Percentiles rank a stretch among this genome's conserved stretches.
phyloP scores from a whole-genome alignment of 2,797 vertebrate genomes.

The Dallia pectoralis region DNA sequence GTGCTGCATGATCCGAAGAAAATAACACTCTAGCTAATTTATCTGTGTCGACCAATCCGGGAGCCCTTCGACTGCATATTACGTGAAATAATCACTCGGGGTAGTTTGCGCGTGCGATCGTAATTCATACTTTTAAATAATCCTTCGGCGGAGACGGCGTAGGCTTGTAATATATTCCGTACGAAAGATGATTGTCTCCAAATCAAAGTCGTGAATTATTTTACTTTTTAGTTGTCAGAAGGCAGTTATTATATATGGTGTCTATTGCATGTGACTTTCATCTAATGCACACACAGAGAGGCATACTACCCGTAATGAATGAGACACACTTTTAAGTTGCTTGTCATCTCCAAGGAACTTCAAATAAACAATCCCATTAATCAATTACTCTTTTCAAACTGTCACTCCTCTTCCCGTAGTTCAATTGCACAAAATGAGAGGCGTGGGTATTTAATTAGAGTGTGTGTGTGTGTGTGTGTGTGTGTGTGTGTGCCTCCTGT shows the following conservation, averaged over 20 bases:
- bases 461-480: constrained; percentile 72
- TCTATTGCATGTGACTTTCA: constrained; percentile 1
- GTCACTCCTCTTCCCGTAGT: constrained; percentile 44
- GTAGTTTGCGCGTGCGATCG: not conserved
- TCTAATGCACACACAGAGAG: constrained; percentile 18
- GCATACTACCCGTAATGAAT: constrained; percentile 54
- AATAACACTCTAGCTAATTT: not conserved
- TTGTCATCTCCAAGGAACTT: constrained; percentile 64
- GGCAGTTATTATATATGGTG: not conserved
- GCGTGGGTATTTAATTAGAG: constrained; percentile 52
- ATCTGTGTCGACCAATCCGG: not conserved
- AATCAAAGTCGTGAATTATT: not conserved
- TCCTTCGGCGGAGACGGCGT: not conserved
- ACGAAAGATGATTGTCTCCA: not conserved
- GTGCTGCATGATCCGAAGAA: not conserved
- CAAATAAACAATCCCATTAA: constrained; percentile 64
- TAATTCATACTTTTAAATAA: not conserved
- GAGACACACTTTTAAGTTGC: constrained; percentile 65
- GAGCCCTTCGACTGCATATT: not conserved
- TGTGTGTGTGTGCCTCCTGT: too few species aligned
- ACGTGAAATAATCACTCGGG: not conserved
- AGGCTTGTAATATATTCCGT: not conserved
- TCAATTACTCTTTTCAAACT: constrained; percentile 56
- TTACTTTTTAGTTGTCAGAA: not conserved
- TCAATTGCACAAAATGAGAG: constrained; percentile 61